Evolutionary conservation across 2,888 invertebrate genomes (phyloP).

Genomic region (Ashinkailepas kermadecensis): DNA sequence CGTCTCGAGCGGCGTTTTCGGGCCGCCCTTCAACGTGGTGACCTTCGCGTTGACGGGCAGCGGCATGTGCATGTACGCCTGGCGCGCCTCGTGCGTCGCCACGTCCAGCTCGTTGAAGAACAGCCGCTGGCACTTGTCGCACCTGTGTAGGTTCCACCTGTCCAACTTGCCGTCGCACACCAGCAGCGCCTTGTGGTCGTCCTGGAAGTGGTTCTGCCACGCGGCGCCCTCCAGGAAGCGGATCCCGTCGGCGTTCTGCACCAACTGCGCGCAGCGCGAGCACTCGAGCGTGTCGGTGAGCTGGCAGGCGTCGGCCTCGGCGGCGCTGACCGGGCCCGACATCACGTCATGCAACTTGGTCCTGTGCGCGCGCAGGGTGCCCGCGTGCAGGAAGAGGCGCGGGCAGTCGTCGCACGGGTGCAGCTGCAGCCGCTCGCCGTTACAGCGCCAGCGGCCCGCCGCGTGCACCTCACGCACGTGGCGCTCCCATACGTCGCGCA

Average conservation of each 20-base stretch:
- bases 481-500: neutral
- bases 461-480: neutral
- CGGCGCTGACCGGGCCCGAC: neutral
- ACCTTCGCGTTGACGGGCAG: neutral
- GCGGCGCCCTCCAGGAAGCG: neutral
- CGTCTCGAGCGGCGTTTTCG: neutral
- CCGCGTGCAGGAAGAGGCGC: conserved; percentile 2
- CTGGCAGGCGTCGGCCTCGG: neutral
- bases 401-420: neutral
- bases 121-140: neutral
- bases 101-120: neutral
- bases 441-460: neutral
- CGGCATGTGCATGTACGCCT: conserved; percentile 11
- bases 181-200: neutral
- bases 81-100: neutral
- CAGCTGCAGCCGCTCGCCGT: neutral
- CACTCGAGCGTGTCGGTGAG: neutral
- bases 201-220: neutral
- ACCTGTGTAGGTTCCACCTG: neutral
- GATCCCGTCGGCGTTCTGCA: conserved; percentile 9
- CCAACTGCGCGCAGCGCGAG: neutral
- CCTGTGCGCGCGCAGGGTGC: neutral
- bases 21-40: neutral
- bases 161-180: neutral
- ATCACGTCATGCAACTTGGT: conserved; percentile 1